These are phyloP conservation scores for Philaenus spumarius DNA, from an alignment of 1,140 invertebrate genomes.

Conservation along the genomic window DNA sequence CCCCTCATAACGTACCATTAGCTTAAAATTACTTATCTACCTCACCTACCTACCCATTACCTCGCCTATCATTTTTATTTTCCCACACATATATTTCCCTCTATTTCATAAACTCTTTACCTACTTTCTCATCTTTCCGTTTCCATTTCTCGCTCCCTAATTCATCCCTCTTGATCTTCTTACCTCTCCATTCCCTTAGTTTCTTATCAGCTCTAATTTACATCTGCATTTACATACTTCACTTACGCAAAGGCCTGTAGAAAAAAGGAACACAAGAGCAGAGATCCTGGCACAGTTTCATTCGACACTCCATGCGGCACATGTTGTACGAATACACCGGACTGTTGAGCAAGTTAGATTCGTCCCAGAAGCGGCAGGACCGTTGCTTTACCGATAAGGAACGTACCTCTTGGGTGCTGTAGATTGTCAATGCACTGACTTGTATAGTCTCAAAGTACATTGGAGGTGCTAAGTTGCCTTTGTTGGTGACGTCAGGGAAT, in stretches of 20 bases:
- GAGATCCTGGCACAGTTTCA: constrained; percentile 46
- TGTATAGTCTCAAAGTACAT: constrained; percentile 38
- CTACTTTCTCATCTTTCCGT: no score
- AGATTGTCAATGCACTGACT: constrained; percentile 38
- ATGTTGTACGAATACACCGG: constrained; percentile 57
- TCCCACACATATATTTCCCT: no score
- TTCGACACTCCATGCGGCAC: constrained; percentile 57
- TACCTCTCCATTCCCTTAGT: no score
- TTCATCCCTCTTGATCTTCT: no score
- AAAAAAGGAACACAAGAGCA: constrained; percentile 60
- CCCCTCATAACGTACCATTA: no score
- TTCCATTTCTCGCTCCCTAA: no score
- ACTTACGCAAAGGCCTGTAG: constrained; percentile 45
- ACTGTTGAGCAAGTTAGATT: constrained; percentile 51
- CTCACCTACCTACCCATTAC: no score
- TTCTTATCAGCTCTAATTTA: no score
- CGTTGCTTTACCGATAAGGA: constrained; percentile 48
- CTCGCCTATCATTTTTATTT: no score
- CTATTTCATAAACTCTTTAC: no score
- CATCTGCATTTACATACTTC: no score
- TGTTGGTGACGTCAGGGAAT: constrained; percentile 49
- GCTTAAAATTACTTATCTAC: no score
- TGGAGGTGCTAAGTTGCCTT: constrained; percentile 42
- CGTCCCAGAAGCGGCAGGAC: constrained; percentile 54
- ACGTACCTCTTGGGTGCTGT: constrained; percentile 36